Percentiles rank a stretch among this genome's conserved stretches.
phyloP scores from a whole-genome alignment of 2,113 vertebrate species.

The Etheostoma spectabile region DNA sequence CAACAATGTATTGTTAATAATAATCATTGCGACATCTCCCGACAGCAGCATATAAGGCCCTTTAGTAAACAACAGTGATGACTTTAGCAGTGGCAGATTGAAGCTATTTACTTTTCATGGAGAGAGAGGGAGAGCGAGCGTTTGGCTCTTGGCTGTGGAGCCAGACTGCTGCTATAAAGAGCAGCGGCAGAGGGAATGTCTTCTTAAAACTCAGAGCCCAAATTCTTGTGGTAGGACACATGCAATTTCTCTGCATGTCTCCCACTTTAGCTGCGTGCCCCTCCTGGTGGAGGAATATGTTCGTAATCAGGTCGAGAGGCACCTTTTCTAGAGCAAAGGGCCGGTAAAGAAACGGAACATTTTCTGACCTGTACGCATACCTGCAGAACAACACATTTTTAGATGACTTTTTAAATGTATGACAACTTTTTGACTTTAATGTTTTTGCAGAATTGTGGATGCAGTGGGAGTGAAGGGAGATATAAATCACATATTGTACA shows the following conservation, averaged over 20 bases:
- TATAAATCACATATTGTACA: background rate
- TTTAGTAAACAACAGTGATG: conserved; percentile 66
- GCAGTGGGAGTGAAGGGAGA: background rate
- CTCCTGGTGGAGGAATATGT: conserved; percentile 73
- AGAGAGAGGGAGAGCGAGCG: conserved; percentile 65
- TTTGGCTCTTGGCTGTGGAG: conserved; percentile 72
- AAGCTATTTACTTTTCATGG: conserved; percentile 80
- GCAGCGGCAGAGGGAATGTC: conserved; percentile 77
- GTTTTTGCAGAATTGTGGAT: background rate
- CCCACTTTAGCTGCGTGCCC: conserved; percentile 69
- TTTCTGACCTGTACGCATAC: background rate
- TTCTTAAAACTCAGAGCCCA: conserved; percentile 78
- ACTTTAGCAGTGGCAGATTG: conserved; percentile 76
- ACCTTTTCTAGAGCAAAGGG: conserved; percentile 38
- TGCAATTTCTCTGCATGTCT: conserved; percentile 80
- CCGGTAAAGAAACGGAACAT: background rate
- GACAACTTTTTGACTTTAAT: background rate
- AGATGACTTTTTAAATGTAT: background rate
- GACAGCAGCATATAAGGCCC: conserved; percentile 55
- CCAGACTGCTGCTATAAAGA: conserved; percentile 82
- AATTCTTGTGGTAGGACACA: conserved; percentile 84
- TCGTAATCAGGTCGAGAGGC: conserved; percentile 28
- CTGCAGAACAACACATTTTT: conserved; percentile 12
- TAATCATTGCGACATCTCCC: conserved; percentile 57
- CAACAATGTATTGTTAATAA: conserved; percentile 44